Percentiles rank a stretch among this genome's conserved stretches.
phyloP scores from a whole-genome alignment of 2,113 vertebrate genomes.

The chimpanzee (Pan troglodytes) region NHGRI_mPanTro3-v2.1_pri NC_072418.2:31425501-31426000 shows the following conservation, averaged over 20 bases:
- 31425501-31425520: too few relatives aligned
- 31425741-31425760: background rate
- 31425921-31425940: too few relatives aligned
- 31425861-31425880: too few relatives aligned
- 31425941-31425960: background rate
- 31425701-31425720: background rate
- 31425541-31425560: too few relatives aligned
- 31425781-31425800: background rate
- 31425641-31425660: background rate
- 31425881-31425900: background rate
- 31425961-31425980: background rate
- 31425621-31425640: background rate
- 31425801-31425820: background rate
- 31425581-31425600: too few relatives aligned
- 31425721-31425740: background rate
- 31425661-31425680: background rate
- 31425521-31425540: accelerated
- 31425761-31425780: background rate
- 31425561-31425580: too few relatives aligned
- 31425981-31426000: background rate
- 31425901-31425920: background rate
- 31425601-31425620: background rate
- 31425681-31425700: background rate
- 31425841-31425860: background rate
- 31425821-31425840: background rate